Base-by-base conservation (phyloP, 2,888 invertebrate species). In the Euclidia mi region DNA sequence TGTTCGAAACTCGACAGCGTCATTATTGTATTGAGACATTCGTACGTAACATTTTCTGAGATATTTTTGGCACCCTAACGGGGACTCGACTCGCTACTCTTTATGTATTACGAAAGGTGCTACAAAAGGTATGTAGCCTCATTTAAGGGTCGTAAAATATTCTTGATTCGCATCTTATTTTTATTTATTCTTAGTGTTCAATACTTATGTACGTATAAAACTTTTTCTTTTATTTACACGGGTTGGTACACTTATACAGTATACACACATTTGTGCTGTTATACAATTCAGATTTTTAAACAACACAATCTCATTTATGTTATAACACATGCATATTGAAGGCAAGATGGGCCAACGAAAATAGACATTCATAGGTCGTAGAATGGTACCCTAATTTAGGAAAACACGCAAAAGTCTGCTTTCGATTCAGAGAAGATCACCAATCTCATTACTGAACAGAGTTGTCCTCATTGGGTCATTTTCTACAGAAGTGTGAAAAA, bases 371-470 rank as follows among this genome's bases (percentile, higher is more conserved):
- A 34, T 10, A 15, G 9, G n/a, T 32, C 20, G 12, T 29, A 38
- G 17, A 31, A 1, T 2, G 29, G 34, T 9, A 42, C 31, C 15
- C 32, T 31, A 51, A 45, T 52, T 40, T 52, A 50, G 15, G 2
- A 28, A 43, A 43, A 29, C 4, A 12, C 28, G 20, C n/a, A 43
- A n/a, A 37, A 43, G 51, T 15, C 14, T 45, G 20, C 32, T 25
- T 52, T 55, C 38, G 41, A 47, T 56, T 65, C 46, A 55, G 32
- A 45, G 50, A 58, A 45, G 15, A 34, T 46, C 14, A n/a, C 38
- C 46, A 56, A 53, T 68, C 34, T 52, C 34, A 57, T 52, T 52
- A 55, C 14, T 2, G 45, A 58, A 14, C 11, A 50, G 28, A 43
- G 40, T 38, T 25, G 47, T 38, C 53, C 44, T 20, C 48, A 40